phyloP scores from a whole-genome alignment of 30 jellyfish, hydroid and myxozoan genomes.

The Pelagia noctiluca region DNA sequence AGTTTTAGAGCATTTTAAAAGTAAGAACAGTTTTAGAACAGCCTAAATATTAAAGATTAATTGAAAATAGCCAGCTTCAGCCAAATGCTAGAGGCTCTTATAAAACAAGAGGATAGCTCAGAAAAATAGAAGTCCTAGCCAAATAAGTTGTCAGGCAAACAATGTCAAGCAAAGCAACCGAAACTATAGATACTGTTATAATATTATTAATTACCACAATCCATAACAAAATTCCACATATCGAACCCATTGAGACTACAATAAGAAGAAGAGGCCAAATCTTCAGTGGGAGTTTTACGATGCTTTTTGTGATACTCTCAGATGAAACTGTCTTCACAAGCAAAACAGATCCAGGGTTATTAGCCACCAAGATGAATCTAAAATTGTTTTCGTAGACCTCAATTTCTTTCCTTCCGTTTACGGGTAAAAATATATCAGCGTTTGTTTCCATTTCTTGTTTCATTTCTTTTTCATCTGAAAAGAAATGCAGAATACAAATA shows the following conservation, averaged over 20 bases:
- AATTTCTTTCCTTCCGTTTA: constrained; percentile 44
- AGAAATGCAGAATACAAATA: no score
- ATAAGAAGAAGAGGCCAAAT: constrained; percentile 83
- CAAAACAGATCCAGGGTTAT: constrained; percentile 75
- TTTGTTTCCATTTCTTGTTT: constrained; percentile 28
- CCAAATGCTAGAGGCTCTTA: no score
- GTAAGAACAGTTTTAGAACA: no score
- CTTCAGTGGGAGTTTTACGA: constrained; percentile 24
- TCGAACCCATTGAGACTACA: constrained; percentile 59
- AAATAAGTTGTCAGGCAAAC: no score
- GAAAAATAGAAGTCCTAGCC: no score
- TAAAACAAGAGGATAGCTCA: no score
- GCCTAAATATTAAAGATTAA: no score
- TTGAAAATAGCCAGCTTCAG: no score
- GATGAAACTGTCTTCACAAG: constrained; percentile 38
- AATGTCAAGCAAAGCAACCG: no score
- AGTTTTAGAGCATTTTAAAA: no score
- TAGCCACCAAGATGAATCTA: constrained; percentile 43
- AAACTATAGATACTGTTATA: no score
- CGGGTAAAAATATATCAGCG: constrained; percentile 74
- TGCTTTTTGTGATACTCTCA: constrained; percentile 32
- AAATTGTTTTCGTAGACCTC: constrained; percentile 40
- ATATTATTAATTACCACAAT: constrained; percentile 67
- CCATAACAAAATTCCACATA: constrained; percentile 74
- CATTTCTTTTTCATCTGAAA: constrained; percentile 61